Evolutionary conservation across 2,797 vertebrate species (phyloP), one percentile per base, ranked within the genome.

Genomic region (Spondyliosoma cantharus): DNA sequence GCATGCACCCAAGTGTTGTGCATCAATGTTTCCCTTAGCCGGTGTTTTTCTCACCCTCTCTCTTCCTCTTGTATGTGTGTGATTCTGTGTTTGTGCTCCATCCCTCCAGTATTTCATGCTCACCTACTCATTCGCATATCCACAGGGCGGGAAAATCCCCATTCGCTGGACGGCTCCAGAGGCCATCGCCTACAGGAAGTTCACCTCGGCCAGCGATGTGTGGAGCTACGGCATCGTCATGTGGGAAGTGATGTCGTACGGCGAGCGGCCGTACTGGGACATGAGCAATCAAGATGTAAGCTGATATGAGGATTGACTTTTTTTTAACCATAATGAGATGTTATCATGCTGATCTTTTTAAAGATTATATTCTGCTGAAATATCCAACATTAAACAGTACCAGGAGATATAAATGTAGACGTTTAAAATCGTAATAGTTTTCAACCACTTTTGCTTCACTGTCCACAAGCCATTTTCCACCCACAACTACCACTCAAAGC

Each of bases 221-320:
- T 99, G 98, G 98, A 99, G 98, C 92, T 99, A 99, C 0, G 98
- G 98, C 32, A 99, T 99, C 0, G 97, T 99, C 91, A 99, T 99
- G 98, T 99, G 98, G 98, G 98, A 99, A 87, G 98, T 99, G 89
- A 99, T 99, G 98, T 99, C 97, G 20, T 99, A 99, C 0, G 98
- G 98, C 50, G 98, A 99, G 87, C 94, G 98, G 79, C 98, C 98
- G 11, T 99, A 99, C 93, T 99, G 98, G 98, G 98, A 99, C 95
- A 99, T 99, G 98, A 98, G 97, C 94, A 99, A 99, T 95, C 98
- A 99, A 92, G 98, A 99, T 12, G 98, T 99, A 92, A 97, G 98
- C 94, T 27, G 17, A 61, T 32, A 16, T 25, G 5, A 65, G 3
- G 4, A 25, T 12, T 53, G 59, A 6, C 17, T 48, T 29, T 71